Evolutionary conservation across 2,888 invertebrate genomes (phyloP), one percentile per base, ranked within the genome.

Genomic region (Trilocha varians): DNA sequence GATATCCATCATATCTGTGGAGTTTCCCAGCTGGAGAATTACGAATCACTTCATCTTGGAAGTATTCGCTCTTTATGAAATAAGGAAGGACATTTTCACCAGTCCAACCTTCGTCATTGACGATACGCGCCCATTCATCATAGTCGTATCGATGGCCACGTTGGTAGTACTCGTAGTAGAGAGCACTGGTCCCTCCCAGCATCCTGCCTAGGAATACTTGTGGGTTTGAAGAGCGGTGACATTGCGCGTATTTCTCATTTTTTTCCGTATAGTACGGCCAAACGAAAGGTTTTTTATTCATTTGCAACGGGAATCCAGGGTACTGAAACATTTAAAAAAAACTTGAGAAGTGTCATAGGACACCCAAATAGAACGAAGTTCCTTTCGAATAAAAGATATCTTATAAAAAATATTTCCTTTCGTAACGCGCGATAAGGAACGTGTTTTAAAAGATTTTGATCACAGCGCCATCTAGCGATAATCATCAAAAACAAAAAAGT

Each of bases 161-260:
- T 5, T 87, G 65, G 48, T 86, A 87, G 38, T 87, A 62, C 70
- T 87, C 84, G 33, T 73, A 83, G 55, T 88, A 88, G 8, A 88
- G 55, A 1, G 72, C 66, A 13, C 87, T 87, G 1, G 75, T 72
- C 1, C 88, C 88, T 34, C 88, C 88, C 50, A 88, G 65, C 46
- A 87, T 72, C 53, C 88, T 89, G 0, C 90, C 91, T 14, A 88
- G 70, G 11, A 18, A 18, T 8, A 18, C 18, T 18, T 18, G 88
- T 36, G 3, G 33, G 38, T 16, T n/a, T 36, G 34, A 15, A 38
- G 3, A 11, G 5, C 40, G 17, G 16, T 88, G 55, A 78, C 61
- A 39, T 41, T 13, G 36, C 2, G 4, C 15, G 1, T 13, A 5
- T 18, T 18, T 18, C 4, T 18, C 8, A 8, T 8, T 18, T 8